Base-by-base conservation (phyloP, 2,888 invertebrate species). In the Drosophila buzzatii region DNA sequence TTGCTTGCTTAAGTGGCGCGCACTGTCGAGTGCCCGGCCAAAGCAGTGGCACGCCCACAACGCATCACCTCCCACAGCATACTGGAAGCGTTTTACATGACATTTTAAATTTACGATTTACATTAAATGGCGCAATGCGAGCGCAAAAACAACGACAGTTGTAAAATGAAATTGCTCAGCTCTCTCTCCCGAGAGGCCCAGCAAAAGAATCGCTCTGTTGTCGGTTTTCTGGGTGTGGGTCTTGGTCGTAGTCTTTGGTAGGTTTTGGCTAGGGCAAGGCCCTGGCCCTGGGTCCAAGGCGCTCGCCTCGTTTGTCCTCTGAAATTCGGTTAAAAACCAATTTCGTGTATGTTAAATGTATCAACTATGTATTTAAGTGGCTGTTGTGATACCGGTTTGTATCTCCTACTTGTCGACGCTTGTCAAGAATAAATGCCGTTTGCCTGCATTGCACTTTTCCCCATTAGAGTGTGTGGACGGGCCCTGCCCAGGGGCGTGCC, bases 21-120 rank as follows among this genome's bases (percentile, higher is more conserved):
- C 68, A 68, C 73, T 73, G 79, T 76, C 80, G 76, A 76, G 74
- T 73, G 68, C 67, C 58, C 71, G 57, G 70, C 67, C 53, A 37
- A 49, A 23, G 71, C 61, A 27, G 23, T 59, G 66, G 70, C 82
- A 79, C 84, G 78, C 89, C 84, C 70, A 75, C 79, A 57, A 62
- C 63, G 37, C 70, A 68, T 76, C 78, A 63, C 73, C 76, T 52
- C 71, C 76, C 73, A 52, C 75, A 58, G 33, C 35, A 51, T 35
- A 35, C 63, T 41, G 55, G 27, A 71, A 70, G 70, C 76, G 55
- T 86, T 89, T 85, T 85, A 89, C 89, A 86, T 86, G 86, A 86
- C 86, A 86, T 86, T 85, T 86, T 89, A 86, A 86, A 86, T 86
- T 86, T 86, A 86, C 86, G 89, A 86, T 86, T 89, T 89, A 84